These are phyloP conservation scores for Drosophila paramelanica DNA, from an alignment of 2,888 invertebrate genomes.

Conservation along the genomic window DNA sequence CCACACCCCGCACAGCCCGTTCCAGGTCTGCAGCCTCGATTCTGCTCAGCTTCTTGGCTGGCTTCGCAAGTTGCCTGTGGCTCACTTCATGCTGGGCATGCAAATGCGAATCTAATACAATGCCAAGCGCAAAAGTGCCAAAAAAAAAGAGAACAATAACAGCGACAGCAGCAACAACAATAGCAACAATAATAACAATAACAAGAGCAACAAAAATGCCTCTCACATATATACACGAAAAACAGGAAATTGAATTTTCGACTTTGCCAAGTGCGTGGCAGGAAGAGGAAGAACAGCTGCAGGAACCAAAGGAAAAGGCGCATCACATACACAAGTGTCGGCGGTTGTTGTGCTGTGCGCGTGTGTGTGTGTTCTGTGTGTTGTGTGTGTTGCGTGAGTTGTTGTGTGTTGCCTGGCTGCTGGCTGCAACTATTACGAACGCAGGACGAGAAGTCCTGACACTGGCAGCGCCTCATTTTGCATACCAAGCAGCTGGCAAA, in stretches of 20 bases:
- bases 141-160: slow-evolving; percentile 41
- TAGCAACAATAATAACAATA: slow-evolving; percentile 6
- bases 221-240: slow-evolving; percentile 74
- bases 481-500: slow-evolving; percentile 78
- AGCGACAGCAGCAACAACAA: slow-evolving; percentile 18
- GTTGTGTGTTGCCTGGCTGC: slow-evolving; percentile 28
- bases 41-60: slow-evolving; percentile 29
- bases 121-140: slow-evolving; percentile 73
- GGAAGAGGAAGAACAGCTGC: slow-evolving; percentile 62
- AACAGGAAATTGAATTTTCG: slow-evolving; percentile 81
- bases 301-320: slow-evolving; percentile 53
- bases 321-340: slow-evolving; percentile 52
- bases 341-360: slow-evolving; percentile 20
- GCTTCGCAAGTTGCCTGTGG: slow-evolving; percentile 57
- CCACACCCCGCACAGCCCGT: neutral
- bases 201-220: slow-evolving; percentile 44
- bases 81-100: slow-evolving; percentile 76
- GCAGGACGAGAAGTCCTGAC: slow-evolving; percentile 68
- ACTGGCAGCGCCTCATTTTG: slow-evolving; percentile 77
- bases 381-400: slow-evolving; percentile 5
- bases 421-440: slow-evolving; percentile 70
- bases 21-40: slow-evolving; percentile 5
- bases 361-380: slow-evolving; percentile 17
- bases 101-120: slow-evolving; percentile 81
- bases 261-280: slow-evolving; percentile 81